Percentiles rank a stretch among this genome's conserved stretches.
phyloP scores from a whole-genome alignment of 2,888 invertebrate genomes.

The Caenorhabditis drosophilae region DNA sequence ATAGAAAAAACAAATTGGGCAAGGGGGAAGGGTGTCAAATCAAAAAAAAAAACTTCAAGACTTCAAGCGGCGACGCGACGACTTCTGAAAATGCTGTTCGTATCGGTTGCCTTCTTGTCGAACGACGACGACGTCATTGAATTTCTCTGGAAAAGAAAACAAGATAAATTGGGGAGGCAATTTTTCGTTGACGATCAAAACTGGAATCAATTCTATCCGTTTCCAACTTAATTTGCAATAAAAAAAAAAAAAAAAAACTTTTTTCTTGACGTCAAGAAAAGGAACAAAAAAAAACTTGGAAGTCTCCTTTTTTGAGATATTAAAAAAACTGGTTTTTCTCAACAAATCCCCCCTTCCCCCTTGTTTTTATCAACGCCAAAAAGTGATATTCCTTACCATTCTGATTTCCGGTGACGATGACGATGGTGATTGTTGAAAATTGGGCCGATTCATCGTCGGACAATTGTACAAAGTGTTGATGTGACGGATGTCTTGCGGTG shows the following conservation, averaged over 20 bases:
- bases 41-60: background rate
- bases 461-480: constrained; percentile 51
- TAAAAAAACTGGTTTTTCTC: background rate
- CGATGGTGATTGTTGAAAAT: too few species aligned
- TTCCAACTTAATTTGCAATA: constrained; percentile 10
- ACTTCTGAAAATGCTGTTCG: constrained; percentile 33
- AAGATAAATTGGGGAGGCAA: too few species aligned
- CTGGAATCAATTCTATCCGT: constrained; percentile 11
- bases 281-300: too few species aligned
- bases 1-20: background rate
- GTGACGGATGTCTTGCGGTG: constrained; percentile 36
- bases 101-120: constrained; percentile 32
- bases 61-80: constrained; percentile 8
- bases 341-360: too few species aligned
- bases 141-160: too few species aligned
- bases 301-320: too few species aligned
- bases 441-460: too few species aligned
- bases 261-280: too few species aligned
- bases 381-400: too few species aligned
- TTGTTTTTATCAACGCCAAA: too few species aligned
- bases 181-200: too few species aligned
- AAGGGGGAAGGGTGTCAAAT: background rate
- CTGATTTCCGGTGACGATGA: background rate
- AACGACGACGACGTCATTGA: too few species aligned
- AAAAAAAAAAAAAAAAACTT: constrained; percentile 7